Evolutionary conservation across 2,888 invertebrate species (phyloP).

Genomic region (Dermolepida albohirtum): DNA sequence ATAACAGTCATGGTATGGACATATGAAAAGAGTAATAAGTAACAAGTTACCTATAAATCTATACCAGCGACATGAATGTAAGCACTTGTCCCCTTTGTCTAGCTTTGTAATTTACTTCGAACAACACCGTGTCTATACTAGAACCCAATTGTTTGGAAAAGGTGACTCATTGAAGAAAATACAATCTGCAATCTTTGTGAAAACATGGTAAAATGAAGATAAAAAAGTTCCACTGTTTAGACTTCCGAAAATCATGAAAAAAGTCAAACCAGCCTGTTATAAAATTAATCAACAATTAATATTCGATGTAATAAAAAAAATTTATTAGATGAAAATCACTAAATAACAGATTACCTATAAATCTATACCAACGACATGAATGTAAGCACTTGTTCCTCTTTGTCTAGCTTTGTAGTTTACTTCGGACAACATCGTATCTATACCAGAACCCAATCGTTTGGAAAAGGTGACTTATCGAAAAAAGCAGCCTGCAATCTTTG

Average conservation of each 20-base stretch:
- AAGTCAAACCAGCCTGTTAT: too few relatives aligned
- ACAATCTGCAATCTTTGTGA: conserved; percentile 42
- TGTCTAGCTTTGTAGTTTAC: conserved; percentile 63
- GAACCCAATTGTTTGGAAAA: conserved; percentile 61
- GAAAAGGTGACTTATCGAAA: conserved; percentile 61
- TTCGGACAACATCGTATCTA: conserved; percentile 64
- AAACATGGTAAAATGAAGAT: conserved; percentile 8
- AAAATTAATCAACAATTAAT: too few relatives aligned
- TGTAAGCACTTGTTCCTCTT: conserved; percentile 61
- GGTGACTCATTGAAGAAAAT: conserved; percentile 58
- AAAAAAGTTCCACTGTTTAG: not conserved
- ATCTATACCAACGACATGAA: conserved; percentile 61
- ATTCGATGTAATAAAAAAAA: too few relatives aligned
- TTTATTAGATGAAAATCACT: too few relatives aligned
- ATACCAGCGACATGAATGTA: conserved; percentile 62
- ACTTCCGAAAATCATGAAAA: conserved; percentile 11
- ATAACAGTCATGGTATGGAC: too few relatives aligned
- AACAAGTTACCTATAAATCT: conserved; percentile 53
- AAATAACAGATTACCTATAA: conserved; percentile 51
- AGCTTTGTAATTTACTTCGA: conserved; percentile 64
- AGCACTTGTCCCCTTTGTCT: conserved; percentile 61
- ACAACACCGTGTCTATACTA: conserved; percentile 63
- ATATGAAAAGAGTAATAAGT: conserved; percentile 17
- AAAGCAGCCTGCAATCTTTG: conserved; percentile 46
- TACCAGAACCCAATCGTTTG: conserved; percentile 60